phyloP scores from a whole-genome alignment of 2,888 invertebrate species.

The Lacanobia wlatinum region DNA sequence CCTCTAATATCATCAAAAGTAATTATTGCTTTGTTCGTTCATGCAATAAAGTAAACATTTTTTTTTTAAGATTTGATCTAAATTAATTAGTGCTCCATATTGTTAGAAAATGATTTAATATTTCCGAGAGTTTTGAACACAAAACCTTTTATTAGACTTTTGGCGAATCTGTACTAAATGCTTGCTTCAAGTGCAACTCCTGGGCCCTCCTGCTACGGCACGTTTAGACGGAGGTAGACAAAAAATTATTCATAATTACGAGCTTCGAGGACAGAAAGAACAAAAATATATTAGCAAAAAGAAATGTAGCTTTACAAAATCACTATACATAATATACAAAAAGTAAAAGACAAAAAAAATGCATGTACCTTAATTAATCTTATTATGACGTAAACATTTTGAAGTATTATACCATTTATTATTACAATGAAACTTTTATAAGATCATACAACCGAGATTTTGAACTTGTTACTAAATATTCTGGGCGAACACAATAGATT shows the following conservation, averaged over 20 bases:
- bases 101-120: background rate
- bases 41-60: background rate
- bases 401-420: slow-evolving; percentile 9
- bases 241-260: background rate
- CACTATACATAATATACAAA: background rate
- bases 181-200: background rate
- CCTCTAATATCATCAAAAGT: background rate
- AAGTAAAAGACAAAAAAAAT: background rate
- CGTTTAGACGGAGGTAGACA: slow-evolving; percentile 37
- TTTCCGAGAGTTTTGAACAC: background rate
- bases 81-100: background rate
- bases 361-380: background rate
- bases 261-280: slow-evolving; percentile 50
- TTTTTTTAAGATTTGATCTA: background rate
- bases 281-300: background rate
- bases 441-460: slow-evolving; percentile 20
- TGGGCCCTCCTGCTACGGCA: slow-evolving; percentile 40
- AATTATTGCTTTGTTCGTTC: no score
- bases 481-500: slow-evolving; percentile 2
- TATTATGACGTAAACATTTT: slow-evolving; percentile 18
- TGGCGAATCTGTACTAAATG: background rate
- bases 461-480: background rate
- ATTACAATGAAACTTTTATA: slow-evolving; percentile 20
- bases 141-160: background rate
- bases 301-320: background rate